These are phyloP conservation scores for Leptoclinus maculatus DNA, from an alignment of 2,797 vertebrate genomes.

Conservation along the genomic window DNA sequence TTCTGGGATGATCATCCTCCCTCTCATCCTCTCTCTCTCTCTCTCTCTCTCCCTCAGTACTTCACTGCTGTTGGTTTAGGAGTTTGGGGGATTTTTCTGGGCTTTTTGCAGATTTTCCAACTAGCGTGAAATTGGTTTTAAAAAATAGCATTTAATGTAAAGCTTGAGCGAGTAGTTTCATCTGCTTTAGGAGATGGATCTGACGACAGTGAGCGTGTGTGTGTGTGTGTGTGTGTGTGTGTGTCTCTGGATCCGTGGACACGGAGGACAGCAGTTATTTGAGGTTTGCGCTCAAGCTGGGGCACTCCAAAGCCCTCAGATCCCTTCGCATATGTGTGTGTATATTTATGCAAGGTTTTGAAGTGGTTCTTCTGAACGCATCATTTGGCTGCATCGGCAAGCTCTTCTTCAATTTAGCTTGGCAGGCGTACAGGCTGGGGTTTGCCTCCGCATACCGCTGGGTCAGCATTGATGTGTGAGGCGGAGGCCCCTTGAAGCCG, in stretches of 20 bases:
- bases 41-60: constrained; percentile 30
- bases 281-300: constrained; percentile 65
- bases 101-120: constrained; percentile 54
- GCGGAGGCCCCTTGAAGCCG: constrained; percentile 69
- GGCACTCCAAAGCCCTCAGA: constrained; percentile 63
- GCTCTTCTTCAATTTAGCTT: constrained; percentile 83
- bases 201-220: constrained; percentile 13
- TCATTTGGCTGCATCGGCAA: constrained; percentile 79
- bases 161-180: constrained; percentile 7
- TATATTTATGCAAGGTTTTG: constrained; percentile 79
- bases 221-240: too few relatives aligned
- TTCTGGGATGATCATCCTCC: constrained; percentile 74
- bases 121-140: background rate
- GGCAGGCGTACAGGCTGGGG: constrained; percentile 69
- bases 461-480: constrained; percentile 76
- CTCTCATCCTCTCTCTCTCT: constrained; percentile 59
- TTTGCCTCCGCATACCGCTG: constrained; percentile 69
- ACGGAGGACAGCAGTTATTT: constrained; percentile 60
- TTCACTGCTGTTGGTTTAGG: constrained; percentile 40
- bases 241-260: constrained; percentile 21
- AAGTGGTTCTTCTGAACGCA: constrained; percentile 84
- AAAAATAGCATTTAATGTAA: constrained; percentile 19
- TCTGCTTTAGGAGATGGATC: background rate
- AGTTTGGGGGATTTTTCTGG: constrained; percentile 57
- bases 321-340: constrained; percentile 62